These are phyloP conservation scores for Rattus norvegicus DNA, from an alignment of 2,113 vertebrate species.

Conservation along the genomic window GRCr8 NC_086038.1:12236501-12237000, in stretches of 20 bases:
- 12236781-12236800: conserved; percentile 92
- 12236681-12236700: rapidly evolving
- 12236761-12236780: conserved; percentile 89
- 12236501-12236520: neutral
- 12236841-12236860: conserved; percentile 91
- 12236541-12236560: neutral
- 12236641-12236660: neutral
- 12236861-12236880: conserved; percentile 92
- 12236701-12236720: neutral
- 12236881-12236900: conserved; percentile 86
- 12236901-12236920: conserved; percentile 89
- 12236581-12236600: neutral
- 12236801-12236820: conserved; percentile 94
- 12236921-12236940: conserved; percentile 90
- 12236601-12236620: neutral
- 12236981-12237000: conserved; percentile 55
- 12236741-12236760: conserved; percentile 89
- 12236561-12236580: neutral
- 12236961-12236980: conserved; percentile 97
- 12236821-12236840: conserved; percentile 89
- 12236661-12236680: rapidly evolving
- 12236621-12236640: neutral
- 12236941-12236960: conserved; percentile 95
- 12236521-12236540: neutral
- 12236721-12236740: neutral